phyloP scores from a whole-genome alignment of 37 sponge, comb jelly and placozoan genomes.

The Axinella damicornis region DNA sequence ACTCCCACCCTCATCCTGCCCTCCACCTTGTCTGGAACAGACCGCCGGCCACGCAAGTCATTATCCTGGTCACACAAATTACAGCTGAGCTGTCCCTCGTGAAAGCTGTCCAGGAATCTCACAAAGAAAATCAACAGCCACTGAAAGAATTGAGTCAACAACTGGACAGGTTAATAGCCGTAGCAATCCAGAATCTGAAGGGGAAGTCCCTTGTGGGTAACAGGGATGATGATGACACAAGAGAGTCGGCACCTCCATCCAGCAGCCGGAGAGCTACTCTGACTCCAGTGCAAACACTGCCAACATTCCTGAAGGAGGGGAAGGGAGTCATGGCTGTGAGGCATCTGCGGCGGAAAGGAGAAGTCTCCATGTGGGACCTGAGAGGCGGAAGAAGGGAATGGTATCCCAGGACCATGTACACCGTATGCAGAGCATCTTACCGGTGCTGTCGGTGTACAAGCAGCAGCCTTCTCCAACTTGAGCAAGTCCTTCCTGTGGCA shows the following conservation, averaged over 20 bases:
- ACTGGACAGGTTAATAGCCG: not conserved
- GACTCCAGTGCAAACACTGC: not conserved
- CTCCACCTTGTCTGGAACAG: slow-evolving; percentile 40
- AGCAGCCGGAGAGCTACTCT: not conserved
- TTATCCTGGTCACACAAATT: slow-evolving; percentile 33
- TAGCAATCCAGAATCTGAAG: not conserved
- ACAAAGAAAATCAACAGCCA: not conserved
- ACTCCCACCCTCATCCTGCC: not conserved
- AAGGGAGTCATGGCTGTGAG: not conserved
- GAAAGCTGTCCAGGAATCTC: slow-evolving; percentile 15
- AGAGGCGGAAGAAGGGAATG: not conserved
- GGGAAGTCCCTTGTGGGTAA: not conserved
- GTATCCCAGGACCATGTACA: not conserved
- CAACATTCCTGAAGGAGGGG: not conserved
- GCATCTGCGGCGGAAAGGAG: not conserved
- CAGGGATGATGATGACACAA: not conserved
- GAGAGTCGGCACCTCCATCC: not conserved
- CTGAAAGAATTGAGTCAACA: slow-evolving; percentile 7
- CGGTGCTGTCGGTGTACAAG: not conserved
- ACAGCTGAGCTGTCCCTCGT: slow-evolving; percentile 6
- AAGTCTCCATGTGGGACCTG: not conserved
- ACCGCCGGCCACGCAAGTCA: slow-evolving; percentile 9
- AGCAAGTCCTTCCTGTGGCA: slow-evolving; percentile 39
- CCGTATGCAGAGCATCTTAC: slow-evolving; percentile 27
- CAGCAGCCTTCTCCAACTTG: not conserved